phyloP scores from a whole-genome alignment of 2,888 invertebrate genomes.

The Agrotis segetum region DNA sequence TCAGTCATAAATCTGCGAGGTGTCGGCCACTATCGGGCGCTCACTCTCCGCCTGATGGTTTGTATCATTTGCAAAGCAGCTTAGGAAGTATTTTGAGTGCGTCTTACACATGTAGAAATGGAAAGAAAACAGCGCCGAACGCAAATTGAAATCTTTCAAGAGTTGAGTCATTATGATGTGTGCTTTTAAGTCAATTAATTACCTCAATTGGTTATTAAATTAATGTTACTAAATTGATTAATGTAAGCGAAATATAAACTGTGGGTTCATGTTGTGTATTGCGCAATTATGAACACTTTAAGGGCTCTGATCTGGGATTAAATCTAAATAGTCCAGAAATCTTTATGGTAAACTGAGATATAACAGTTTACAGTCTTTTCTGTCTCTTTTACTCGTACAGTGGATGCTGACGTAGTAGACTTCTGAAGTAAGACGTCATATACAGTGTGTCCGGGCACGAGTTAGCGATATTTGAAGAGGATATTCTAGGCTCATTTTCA shows the following conservation, averaged over 20 bases:
- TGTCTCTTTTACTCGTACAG: not conserved
- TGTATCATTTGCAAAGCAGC: constrained; percentile 89
- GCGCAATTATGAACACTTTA: not conserved
- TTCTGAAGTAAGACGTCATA: no score
- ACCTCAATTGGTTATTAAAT: constrained; percentile 45
- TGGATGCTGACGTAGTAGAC: not conserved
- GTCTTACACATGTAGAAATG: constrained; percentile 58
- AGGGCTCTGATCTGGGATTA: not conserved
- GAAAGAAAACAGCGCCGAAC: constrained; percentile 56
- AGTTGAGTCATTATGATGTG: constrained; percentile 52
- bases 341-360: not conserved
- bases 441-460: no score
- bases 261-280: not conserved
- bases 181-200: constrained; percentile 55
- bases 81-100: constrained; percentile 84
- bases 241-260: not conserved
- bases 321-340: not conserved
- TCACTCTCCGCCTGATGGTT: constrained; percentile 88
- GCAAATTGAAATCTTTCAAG: constrained; percentile 62
- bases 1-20: constrained; percentile 86
- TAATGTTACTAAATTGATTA: constrained; percentile 20
- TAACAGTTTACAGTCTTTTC: not conserved
- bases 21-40: constrained; percentile 87
- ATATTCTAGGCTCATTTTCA: no score
- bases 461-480: no score